Evolutionary conservation across 2,888 invertebrate genomes (phyloP).

Genomic region (Dinocampus coccinellae): DNA sequence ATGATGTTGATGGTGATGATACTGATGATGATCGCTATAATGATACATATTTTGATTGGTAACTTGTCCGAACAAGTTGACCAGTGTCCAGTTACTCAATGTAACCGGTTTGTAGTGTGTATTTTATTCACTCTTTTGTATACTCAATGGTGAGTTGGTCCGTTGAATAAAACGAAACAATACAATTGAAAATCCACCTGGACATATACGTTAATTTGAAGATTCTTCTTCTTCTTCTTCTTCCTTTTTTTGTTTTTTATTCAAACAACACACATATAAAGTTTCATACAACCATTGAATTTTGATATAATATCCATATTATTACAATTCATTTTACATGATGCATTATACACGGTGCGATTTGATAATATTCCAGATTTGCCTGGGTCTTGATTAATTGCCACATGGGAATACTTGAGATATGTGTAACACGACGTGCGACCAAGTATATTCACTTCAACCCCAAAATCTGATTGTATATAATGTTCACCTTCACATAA

Average conservation of each 20-base stretch:
- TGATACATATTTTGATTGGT: not conserved
- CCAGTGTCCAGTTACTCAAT: conserved; percentile 11
- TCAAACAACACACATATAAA: too few species aligned
- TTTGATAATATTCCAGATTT: conserved; percentile 43
- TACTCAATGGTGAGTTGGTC: not conserved
- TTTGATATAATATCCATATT: not conserved
- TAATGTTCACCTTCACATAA: conserved; percentile 51
- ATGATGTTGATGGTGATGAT: not conserved
- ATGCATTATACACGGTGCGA: conserved; percentile 28
- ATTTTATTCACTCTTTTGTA: not conserved
- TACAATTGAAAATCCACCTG: not conserved
- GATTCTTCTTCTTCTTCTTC: too few species aligned
- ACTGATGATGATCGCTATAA: not conserved
- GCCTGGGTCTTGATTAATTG: conserved; percentile 58
- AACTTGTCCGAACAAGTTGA: conserved; percentile 10
- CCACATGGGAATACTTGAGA: conserved; percentile 63
- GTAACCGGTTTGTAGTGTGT: not conserved
- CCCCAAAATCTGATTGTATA: conserved; percentile 58
- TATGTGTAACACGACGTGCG: conserved; percentile 52
- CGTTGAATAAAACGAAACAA: not conserved
- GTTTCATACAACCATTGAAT: not conserved
- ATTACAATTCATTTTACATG: not conserved
- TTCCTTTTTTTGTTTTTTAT: too few species aligned
- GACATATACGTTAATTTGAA: not conserved
- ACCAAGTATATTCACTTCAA: conserved; percentile 30